Evolutionary conservation across 2,888 invertebrate genomes (phyloP).

Genomic region (Hyposoter didymator): DNA sequence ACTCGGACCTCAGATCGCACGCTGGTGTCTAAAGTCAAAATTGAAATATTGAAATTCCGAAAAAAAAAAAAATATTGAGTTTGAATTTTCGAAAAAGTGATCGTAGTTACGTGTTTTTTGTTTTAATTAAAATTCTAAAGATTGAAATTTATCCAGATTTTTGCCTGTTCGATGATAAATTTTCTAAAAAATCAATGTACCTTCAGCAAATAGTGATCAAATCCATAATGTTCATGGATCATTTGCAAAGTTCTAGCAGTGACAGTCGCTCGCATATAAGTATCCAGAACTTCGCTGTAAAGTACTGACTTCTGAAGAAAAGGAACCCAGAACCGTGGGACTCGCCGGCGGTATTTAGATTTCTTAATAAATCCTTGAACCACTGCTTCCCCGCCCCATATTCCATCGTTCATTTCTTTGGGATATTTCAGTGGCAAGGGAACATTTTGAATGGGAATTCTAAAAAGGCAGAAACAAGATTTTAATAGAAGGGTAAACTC

Average conservation of each 20-base stretch:
- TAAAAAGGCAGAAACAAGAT: conserved; percentile 71
- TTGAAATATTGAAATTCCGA: not conserved
- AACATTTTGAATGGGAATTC: conserved; percentile 90
- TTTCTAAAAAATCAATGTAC: conserved; percentile 82
- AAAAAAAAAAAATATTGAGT: not conserved
- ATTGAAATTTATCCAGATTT: not conserved
- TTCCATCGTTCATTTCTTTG: conserved; percentile 91
- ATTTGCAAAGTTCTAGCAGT: conserved; percentile 93
- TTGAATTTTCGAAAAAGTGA: not conserved
- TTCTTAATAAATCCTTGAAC: conserved; percentile 87
- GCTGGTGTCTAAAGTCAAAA: conserved; percentile 90
- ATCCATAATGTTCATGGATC: conserved; percentile 95
- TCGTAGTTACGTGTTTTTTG: not conserved
- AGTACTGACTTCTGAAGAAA: conserved; percentile 91
- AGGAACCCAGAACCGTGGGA: conserved; percentile 96
- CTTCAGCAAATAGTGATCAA: conserved; percentile 97
- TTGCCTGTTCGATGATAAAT: no score
- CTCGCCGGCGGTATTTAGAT: conserved; percentile 85
- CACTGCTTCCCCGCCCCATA: conserved; percentile 99
- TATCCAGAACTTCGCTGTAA: conserved; percentile 95
- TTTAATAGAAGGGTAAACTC: not conserved
- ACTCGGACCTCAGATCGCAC: conserved; percentile 93
- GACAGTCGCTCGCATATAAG: conserved; percentile 92
- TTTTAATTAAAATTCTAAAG: not conserved
- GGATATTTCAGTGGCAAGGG: conserved; percentile 92